Evolutionary conservation across 2,797 vertebrate species (phyloP), one percentile per base, ranked within the genome.

Genomic region (Xiphophorus birchmanni): DNA sequence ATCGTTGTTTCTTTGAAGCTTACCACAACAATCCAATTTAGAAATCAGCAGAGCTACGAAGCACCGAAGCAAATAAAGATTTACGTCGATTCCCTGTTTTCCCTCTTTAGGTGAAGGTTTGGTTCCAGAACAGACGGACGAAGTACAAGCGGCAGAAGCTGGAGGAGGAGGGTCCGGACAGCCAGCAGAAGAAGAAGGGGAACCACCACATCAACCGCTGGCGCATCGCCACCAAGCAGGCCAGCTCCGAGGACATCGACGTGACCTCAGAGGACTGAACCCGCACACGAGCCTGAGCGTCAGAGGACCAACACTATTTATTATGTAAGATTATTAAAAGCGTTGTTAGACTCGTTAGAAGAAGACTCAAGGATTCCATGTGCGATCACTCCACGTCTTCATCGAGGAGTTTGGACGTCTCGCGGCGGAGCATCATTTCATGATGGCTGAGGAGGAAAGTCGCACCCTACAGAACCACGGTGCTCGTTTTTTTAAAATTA

Each of bases 101-200:
- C 29, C 35, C 67, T 54, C 0, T 10, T 69, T 76, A 99, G 98
- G 98, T 99, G 92, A 99, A 99, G 93, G 98, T 99, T 35, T 99
- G 98, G 98, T 99, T 99, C 94, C 98, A 99, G 93, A 99, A 99
- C 96, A 86, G 98, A 88, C 92, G 98, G 94, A 99, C 98, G 74
- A 99, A 99, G 91, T 99, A 99, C 95, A 99, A 99, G 95, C 94
- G 98, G 1, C 98, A 99, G 95, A 99, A 99, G 93, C 94, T 99
- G 95, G 98, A 99, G 88, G 98, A 99, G 88, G 98, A 99, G 75
- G 98, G 98, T 0, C 98, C 98, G 0, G 98, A 99, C 45, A 96
- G 96, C 5, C 97, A 98, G 54, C 98, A 99, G 96, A 99, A 98
- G 96, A 99, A 99, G 96, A 99, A 99, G 76, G 98, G 98, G 0